phyloP scores from a whole-genome alignment of 2,113 vertebrate species.

The Sporophila hypoxantha region DNA sequence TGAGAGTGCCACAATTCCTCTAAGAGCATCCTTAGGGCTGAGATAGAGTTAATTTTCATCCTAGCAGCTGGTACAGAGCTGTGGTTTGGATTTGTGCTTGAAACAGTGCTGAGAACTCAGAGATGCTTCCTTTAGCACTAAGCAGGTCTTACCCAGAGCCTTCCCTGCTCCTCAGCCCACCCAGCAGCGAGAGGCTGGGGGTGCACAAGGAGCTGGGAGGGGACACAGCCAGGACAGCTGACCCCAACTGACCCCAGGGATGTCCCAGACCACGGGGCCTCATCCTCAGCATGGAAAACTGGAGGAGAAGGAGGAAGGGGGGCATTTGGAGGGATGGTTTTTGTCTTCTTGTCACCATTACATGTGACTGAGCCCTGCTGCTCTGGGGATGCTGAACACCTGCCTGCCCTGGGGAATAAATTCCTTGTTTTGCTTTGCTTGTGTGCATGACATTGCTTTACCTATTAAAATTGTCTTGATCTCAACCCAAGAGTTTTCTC shows the following conservation, averaged over 20 bases:
- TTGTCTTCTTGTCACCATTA: neutral
- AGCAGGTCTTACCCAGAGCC: neutral
- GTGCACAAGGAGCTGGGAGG: neutral
- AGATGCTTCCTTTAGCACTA: neutral
- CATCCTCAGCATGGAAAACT: neutral
- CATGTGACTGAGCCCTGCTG: neutral
- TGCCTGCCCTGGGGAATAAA: neutral
- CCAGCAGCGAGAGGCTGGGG: neutral
- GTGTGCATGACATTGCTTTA: neutral
- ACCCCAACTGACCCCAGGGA: fast-evolving
- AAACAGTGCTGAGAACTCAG: neutral
- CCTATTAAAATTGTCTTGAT: neutral
- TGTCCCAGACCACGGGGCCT: neutral
- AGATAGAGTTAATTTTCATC: neutral
- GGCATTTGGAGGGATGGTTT: neutral
- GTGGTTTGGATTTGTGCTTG: neutral
- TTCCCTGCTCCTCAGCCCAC: neutral
- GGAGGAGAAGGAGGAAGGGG: neutral
- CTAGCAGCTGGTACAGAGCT: neutral
- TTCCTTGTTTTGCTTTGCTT: neutral
- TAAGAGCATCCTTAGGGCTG: neutral
- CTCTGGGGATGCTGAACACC: neutral
- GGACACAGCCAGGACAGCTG: neutral
- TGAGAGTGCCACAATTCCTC: neutral
- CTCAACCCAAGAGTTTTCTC: neutral